These are phyloP conservation scores for Magallana nippona DNA, from an alignment of 2,888 invertebrate genomes.

Conservation along the genomic window DNA sequence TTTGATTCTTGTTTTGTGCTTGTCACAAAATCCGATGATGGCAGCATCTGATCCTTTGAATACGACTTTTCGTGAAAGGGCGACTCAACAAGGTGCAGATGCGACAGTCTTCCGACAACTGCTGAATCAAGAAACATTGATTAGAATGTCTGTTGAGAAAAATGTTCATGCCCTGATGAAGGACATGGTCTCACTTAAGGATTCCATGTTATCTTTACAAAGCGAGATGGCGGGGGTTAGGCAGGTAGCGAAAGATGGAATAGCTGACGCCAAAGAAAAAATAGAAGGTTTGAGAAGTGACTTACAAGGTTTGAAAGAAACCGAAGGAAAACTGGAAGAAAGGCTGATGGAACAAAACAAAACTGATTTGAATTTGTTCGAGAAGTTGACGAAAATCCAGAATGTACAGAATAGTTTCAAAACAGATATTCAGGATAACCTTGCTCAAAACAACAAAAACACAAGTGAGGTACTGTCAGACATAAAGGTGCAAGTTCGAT, in stretches of 20 bases:
- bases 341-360: not conserved
- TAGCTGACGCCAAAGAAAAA: not conserved
- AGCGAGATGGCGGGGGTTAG: not conserved
- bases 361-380: not conserved
- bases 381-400: not conserved
- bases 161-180: slow-evolving; percentile 18
- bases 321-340: not conserved
- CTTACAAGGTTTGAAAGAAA: not conserved
- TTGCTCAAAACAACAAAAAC: not conserved
- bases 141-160: not conserved
- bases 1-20: no score
- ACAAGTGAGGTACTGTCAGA: not conserved
- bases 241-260: not conserved
- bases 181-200: slow-evolving; percentile 17
- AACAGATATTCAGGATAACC: not conserved
- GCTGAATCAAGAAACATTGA: slow-evolving; percentile 28
- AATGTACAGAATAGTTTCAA: not conserved
- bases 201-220: slow-evolving; percentile 10
- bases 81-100: not conserved
- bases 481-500: slow-evolving; percentile 9
- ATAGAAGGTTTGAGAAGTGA: not conserved
- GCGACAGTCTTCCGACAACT: slow-evolving; percentile 4
- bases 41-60: no score
- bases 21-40: no score
- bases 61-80: no score